Conservation (phyloP, 1,140 invertebrate species). For the Diprion similis region DNA sequence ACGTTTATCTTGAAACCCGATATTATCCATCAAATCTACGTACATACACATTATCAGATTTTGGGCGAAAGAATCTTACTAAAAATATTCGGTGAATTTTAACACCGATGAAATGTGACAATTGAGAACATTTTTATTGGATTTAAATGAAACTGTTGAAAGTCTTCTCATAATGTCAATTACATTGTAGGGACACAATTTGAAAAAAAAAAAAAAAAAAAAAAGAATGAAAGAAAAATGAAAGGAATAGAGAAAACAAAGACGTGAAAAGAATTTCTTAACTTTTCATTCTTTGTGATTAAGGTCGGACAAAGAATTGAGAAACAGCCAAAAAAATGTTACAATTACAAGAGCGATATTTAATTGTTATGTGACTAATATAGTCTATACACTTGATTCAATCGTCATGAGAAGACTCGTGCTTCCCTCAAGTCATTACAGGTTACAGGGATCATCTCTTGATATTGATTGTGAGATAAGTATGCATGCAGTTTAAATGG, state of each 20-base stretch:
- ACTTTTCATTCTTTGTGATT: not conserved
- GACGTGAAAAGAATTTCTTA: no score
- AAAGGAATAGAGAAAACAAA: not conserved
- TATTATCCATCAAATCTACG: not conserved
- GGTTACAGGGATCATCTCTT: constrained; percentile 1
- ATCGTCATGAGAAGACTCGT: not conserved
- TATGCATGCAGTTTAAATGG: not conserved
- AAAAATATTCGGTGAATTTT: not conserved
- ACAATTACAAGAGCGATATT: not conserved
- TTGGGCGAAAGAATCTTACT: not conserved
- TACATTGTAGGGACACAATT: constrained; percentile 4
- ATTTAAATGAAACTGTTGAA: not conserved
- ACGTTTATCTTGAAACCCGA: not conserved
- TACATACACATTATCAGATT: not conserved
- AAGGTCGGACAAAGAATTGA: not conserved
- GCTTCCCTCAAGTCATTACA: not conserved
- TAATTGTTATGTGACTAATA: not conserved
- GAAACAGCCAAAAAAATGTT: not conserved
- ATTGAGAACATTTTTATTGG: not conserved
- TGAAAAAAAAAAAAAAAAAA: not conserved
- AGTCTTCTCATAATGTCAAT: constrained; percentile 3
- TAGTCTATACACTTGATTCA: not conserved
- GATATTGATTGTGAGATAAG: not conserved
- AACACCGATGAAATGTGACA: not conserved
- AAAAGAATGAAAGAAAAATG: not conserved